These are phyloP conservation scores for Melinopterus prodromus DNA, from an alignment of 2,888 invertebrate genomes.

Conservation along the genomic window DNA sequence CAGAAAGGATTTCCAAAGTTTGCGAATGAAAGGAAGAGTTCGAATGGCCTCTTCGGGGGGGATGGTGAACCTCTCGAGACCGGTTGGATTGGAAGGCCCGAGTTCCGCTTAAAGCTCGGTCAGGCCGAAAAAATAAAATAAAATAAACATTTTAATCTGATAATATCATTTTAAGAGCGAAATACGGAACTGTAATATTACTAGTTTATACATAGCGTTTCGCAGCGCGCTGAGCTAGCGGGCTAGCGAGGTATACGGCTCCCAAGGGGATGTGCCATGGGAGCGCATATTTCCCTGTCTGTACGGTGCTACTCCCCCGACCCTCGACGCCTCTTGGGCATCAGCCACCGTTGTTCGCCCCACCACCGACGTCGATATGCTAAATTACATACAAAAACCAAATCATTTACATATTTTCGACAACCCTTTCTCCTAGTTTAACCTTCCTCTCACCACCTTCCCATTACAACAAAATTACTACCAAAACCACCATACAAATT, in stretches of 20 bases:
- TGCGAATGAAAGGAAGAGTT: slow-evolving; percentile 18
- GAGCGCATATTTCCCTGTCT: slow-evolving; percentile 58
- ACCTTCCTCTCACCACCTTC: not conserved
- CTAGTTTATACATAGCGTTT: slow-evolving; percentile 51
- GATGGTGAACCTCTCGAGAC: slow-evolving; percentile 4
- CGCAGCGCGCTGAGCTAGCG: slow-evolving; percentile 50
- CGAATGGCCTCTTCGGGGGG: slow-evolving; percentile 13
- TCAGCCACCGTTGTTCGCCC: slow-evolving; percentile 47
- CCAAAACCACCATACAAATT: not conserved
- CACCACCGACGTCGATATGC: slow-evolving; percentile 42
- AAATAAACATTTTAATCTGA: slow-evolving; percentile 43
- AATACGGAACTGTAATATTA: slow-evolving; percentile 51
- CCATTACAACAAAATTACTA: not conserved
- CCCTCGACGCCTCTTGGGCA: slow-evolving; percentile 50
- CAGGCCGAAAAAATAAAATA: slow-evolving; percentile 19
- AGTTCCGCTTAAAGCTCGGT: slow-evolving; percentile 15
- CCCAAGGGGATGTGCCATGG: slow-evolving; percentile 55
- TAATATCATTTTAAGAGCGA: slow-evolving; percentile 46
- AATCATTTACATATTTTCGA: slow-evolving; percentile 32
- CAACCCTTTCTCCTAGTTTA: not conserved
- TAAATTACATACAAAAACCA: slow-evolving; percentile 34
- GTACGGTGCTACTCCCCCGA: slow-evolving; percentile 50
- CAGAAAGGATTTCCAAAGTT: slow-evolving; percentile 13
- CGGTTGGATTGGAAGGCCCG: slow-evolving; percentile 12
- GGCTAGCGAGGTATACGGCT: slow-evolving; percentile 54